phyloP scores from a whole-genome alignment of 2,113 vertebrate genomes.

The Rhinolophus ferrumequinum region DNA sequence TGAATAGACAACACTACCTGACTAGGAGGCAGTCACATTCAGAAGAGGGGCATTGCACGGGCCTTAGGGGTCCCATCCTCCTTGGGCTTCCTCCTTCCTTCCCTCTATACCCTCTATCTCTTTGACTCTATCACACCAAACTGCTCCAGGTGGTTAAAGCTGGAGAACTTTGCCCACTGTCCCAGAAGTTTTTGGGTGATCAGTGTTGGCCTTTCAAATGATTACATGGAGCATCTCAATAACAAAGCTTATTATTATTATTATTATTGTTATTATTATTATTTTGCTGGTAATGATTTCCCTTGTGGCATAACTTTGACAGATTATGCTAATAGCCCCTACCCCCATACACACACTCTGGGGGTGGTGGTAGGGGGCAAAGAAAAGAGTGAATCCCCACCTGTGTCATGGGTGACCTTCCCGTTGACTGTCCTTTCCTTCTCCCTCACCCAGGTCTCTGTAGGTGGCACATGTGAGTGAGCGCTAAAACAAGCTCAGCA shows the following conservation, averaged over 20 bases:
- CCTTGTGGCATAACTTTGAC: not conserved
- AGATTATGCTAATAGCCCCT: not conserved
- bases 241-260: not conserved
- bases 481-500: not conserved
- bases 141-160: not conserved
- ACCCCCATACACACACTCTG: not conserved
- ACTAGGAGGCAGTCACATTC: not conserved
- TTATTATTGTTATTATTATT: not conserved
- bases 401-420: not conserved
- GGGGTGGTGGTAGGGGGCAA: not conserved
- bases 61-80: not conserved
- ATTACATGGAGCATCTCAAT: not conserved
- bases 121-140: not conserved
- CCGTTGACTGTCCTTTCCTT: not conserved
- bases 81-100: not conserved
- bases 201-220: not conserved
- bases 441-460: not conserved
- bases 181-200: not conserved
- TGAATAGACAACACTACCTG: not conserved
- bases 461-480: too few species aligned
- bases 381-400: not conserved
- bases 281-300: not conserved
- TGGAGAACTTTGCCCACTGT: not conserved
- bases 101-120: not conserved
- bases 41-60: not conserved